Evolutionary conservation across 2,113 vertebrate species (phyloP).

Genomic region (Promerops cafer): DNA sequence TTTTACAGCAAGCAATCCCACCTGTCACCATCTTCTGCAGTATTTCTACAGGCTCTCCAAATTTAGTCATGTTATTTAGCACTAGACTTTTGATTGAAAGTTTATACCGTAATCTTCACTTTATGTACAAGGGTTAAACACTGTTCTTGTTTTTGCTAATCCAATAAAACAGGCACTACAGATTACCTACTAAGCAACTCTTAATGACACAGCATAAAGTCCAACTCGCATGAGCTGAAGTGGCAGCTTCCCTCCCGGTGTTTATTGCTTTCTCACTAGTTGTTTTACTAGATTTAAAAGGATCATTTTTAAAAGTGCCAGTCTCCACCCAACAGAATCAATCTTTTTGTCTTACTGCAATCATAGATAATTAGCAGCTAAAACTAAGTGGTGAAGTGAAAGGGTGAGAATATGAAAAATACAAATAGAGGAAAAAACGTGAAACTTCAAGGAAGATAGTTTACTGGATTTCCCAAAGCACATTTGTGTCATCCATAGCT

Average conservation of each 20-base stretch:
- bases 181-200: not conserved
- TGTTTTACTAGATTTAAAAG: not conserved
- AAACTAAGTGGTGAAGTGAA: not conserved
- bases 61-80: not conserved
- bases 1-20: not conserved
- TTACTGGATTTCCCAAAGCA: constrained; percentile 22
- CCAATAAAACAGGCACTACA: not conserved
- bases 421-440: not conserved
- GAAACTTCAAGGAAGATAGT: not conserved
- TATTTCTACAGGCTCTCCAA: not conserved
- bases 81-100: not conserved
- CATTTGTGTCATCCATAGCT: not conserved
- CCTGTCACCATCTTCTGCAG: not conserved
- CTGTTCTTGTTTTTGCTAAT: not conserved
- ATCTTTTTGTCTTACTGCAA: not conserved
- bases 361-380: not conserved
- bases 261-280: not conserved
- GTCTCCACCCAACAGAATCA: not conserved
- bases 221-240: not conserved
- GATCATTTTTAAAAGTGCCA: not conserved
- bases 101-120: not conserved
- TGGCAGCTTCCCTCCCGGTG: not conserved
- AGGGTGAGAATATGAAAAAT: not conserved
- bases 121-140: not conserved
- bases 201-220: not conserved